These are phyloP conservation scores for Hydra vulgaris DNA, from an alignment of 30 jellyfish, hydroid and myxozoan genomes.

Conservation along the genomic window DNA sequence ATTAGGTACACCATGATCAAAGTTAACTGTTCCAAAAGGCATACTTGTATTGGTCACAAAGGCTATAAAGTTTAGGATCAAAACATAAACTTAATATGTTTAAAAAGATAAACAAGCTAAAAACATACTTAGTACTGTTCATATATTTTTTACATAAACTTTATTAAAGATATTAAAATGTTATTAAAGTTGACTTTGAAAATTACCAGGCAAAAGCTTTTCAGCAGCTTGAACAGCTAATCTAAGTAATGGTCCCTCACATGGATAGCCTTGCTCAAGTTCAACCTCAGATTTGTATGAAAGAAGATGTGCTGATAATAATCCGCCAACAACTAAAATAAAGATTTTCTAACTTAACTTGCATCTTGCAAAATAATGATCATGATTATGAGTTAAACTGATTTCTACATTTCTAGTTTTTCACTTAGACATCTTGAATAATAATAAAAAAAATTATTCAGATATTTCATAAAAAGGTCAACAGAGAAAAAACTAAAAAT, in stretches of 20 bases:
- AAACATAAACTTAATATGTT: too few species aligned
- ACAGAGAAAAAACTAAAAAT: too few species aligned
- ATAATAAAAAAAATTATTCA: too few species aligned
- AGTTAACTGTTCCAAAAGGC: conserved; percentile 94
- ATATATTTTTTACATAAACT: neutral
- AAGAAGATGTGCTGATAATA: conserved; percentile 85
- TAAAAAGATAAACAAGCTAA: too few species aligned
- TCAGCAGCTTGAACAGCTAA: conserved; percentile 76
- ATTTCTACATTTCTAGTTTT: too few species aligned
- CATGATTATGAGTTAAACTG: neutral
- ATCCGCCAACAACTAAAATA: conserved; percentile 80
- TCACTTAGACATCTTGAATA: too few species aligned
- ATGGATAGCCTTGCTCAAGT: conserved; percentile 71
- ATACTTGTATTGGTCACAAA: conserved; percentile 67
- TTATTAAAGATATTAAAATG: too few species aligned
- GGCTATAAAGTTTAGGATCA: conserved; percentile 34
- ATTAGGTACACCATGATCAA: conserved; percentile 78
- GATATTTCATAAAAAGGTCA: too few species aligned
- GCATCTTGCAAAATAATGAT: neutral
- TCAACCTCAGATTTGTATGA: conserved; percentile 29
- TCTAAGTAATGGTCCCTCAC: conserved; percentile 63
- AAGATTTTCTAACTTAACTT: neutral
- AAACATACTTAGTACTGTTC: neutral
- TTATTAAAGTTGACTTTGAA: too few species aligned
- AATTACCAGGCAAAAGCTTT: conserved; percentile 67